Conservation (phyloP, 1,140 invertebrate species). For the Aphaenogaster ashmeadi region DNA sequence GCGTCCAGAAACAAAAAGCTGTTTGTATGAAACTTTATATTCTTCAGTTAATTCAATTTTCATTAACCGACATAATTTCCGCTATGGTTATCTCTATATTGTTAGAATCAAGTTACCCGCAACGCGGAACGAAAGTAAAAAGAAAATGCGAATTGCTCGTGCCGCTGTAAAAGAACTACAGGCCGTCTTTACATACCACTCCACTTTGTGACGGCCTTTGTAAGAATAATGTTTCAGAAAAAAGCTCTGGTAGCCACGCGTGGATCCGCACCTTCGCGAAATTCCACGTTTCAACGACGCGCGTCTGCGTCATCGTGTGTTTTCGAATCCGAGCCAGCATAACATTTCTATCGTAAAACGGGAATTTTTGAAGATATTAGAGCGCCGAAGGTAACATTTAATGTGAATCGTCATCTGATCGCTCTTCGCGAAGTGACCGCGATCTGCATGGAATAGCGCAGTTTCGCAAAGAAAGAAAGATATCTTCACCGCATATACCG, state of each 20-base stretch:
- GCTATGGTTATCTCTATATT: not conserved
- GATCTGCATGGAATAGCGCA: not conserved
- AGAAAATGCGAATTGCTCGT: conserved; percentile 15
- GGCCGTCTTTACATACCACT: conserved; percentile 6
- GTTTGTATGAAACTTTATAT: not conserved
- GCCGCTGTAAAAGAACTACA: conserved; percentile 4
- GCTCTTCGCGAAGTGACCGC: not conserved
- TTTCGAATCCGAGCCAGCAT: not conserved
- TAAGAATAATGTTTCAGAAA: conserved; percentile 1
- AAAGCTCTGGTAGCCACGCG: not conserved
- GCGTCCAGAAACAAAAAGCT: not conserved
- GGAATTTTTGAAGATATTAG: not conserved
- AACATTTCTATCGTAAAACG: not conserved
- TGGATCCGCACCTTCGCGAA: not conserved
- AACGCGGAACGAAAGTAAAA: not conserved
- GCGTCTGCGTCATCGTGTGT: not conserved
- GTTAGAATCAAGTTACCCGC: not conserved
- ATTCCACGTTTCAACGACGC: not conserved
- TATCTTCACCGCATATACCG: not conserved
- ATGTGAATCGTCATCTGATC: not conserved
- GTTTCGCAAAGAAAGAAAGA: not conserved
- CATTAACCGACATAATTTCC: not conserved
- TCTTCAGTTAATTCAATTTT: conserved; percentile 31
- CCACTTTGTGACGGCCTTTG: conserved; percentile 14
- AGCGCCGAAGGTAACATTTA: not conserved